These are phyloP conservation scores for Macaria notata DNA, from an alignment of 2,888 invertebrate genomes.

Conservation along the genomic window DNA sequence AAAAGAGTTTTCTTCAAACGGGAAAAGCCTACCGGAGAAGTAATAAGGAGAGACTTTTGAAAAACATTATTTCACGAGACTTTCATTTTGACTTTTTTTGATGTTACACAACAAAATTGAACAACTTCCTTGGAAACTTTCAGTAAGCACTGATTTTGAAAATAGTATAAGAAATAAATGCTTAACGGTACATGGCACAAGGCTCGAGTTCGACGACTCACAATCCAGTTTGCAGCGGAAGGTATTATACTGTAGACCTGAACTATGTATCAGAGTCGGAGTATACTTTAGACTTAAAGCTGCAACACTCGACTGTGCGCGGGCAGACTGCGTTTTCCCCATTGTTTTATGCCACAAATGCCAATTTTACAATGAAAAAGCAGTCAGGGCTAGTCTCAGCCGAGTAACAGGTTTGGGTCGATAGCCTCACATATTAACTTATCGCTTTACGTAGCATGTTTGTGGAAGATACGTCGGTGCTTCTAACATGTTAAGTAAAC, in stretches of 20 bases:
- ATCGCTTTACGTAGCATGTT: too few relatives aligned
- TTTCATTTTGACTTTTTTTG: too few relatives aligned
- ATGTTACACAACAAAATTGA: too few relatives aligned
- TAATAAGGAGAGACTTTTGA: conserved; percentile 1
- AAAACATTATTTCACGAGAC: neutral
- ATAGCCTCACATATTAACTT: conserved; percentile 40
- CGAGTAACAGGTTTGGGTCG: conserved; percentile 51
- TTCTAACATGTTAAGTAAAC: too few relatives aligned
- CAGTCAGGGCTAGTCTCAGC: conserved; percentile 32
- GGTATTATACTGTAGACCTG: neutral
- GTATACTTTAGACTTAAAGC: too few relatives aligned
- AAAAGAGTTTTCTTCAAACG: neutral
- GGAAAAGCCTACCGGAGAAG: conserved; percentile 4
- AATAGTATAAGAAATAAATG: too few relatives aligned
- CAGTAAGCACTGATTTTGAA: too few relatives aligned
- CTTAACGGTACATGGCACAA: conserved; percentile 1
- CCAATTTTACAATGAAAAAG: conserved; percentile 29
- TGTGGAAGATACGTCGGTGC: too few relatives aligned
- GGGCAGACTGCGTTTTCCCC: neutral
- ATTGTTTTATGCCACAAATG: conserved; percentile 10
- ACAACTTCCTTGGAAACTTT: too few relatives aligned
- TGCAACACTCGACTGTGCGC: too few relatives aligned
- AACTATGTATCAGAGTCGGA: too few relatives aligned
- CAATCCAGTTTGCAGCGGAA: conserved; percentile 17
- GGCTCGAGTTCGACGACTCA: conserved; percentile 12